Evolutionary conservation across 2,888 invertebrate genomes (phyloP).

Genomic region (Cantharis rustica): DNA sequence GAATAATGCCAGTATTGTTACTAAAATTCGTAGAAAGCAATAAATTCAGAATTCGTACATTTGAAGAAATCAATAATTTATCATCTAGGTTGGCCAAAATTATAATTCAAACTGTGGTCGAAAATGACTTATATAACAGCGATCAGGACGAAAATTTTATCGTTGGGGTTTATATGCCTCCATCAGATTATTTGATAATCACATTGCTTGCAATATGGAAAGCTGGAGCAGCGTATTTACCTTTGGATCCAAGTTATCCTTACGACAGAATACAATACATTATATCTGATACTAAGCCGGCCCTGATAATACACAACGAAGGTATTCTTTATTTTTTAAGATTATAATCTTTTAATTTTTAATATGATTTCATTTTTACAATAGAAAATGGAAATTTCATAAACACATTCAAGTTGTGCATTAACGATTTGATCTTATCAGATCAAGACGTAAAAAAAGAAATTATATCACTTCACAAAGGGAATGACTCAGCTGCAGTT

Average conservation of each 20-base stretch:
- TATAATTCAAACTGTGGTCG: slow-evolving; percentile 56
- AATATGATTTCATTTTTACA: background rate
- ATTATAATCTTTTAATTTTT: background rate
- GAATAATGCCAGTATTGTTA: too few relatives aligned
- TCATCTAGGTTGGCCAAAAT: slow-evolving; percentile 64
- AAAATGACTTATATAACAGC: slow-evolving; percentile 49
- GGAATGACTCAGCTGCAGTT: slow-evolving; percentile 69
- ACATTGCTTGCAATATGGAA: slow-evolving; percentile 77
- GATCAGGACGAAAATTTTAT: slow-evolving; percentile 74
- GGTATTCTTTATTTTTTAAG: slow-evolving; percentile 48
- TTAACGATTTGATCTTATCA: slow-evolving; percentile 65
- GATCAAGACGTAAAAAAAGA: slow-evolving; percentile 47
- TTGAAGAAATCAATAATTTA: slow-evolving; percentile 60
- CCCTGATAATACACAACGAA: slow-evolving; percentile 69
- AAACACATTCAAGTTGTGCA: slow-evolving; percentile 48
- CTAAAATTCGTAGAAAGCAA: slow-evolving; percentile 40
- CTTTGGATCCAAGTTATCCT: slow-evolving; percentile 76
- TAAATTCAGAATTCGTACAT: slow-evolving; percentile 51
- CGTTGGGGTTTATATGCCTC: slow-evolving; percentile 79
- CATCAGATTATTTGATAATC: slow-evolving; percentile 70
- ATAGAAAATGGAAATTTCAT: slow-evolving; percentile 33
- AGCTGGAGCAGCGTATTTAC: slow-evolving; percentile 82
- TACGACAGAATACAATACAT: slow-evolving; percentile 76
- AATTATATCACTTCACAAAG: slow-evolving; percentile 64
- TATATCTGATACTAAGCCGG: slow-evolving; percentile 74